Percentiles rank a stretch among this genome's conserved stretches.
Evolutionary conservation across 2,113 vertebrate species (phyloP).

Genomic region (Stigmatopora nigra): DNA sequence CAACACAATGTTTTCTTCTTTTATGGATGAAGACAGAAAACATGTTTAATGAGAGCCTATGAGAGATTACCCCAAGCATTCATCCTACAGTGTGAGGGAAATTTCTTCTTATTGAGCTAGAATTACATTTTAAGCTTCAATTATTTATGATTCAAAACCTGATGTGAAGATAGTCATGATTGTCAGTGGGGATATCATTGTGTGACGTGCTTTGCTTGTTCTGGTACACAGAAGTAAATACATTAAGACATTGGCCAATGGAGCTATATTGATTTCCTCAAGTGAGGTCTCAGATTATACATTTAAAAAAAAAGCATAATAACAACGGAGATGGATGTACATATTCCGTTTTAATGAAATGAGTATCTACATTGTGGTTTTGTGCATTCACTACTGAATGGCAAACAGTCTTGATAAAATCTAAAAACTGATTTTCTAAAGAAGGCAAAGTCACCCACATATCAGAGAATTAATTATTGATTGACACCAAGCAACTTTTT

Average conservation of each 20-base stretch:
- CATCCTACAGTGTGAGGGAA: no score
- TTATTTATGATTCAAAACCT: no score
- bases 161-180: no score
- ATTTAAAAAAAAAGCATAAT: not conserved
- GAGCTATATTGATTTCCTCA: no score
- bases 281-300: no score
- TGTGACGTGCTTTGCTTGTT: not conserved
- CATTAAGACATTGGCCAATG: no score
- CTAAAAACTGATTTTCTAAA: conserved; percentile 8
- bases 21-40: no score
- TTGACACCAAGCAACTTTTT: conserved; percentile 20
- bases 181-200: not conserved
- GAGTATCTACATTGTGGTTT: not conserved
- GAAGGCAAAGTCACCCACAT: not conserved
- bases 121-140: no score
- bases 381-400: not conserved
- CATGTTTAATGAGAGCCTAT: no score
- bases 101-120: no score
- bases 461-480: conserved; percentile 17
- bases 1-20: not conserved
- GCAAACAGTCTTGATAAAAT: not conserved
- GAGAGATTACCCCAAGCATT: no score
- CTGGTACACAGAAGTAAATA: not conserved
- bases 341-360: not conserved
- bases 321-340: not conserved